Evolutionary conservation across 2,797 vertebrate species (phyloP).

Genomic region (Ceryle rudis): DNA sequence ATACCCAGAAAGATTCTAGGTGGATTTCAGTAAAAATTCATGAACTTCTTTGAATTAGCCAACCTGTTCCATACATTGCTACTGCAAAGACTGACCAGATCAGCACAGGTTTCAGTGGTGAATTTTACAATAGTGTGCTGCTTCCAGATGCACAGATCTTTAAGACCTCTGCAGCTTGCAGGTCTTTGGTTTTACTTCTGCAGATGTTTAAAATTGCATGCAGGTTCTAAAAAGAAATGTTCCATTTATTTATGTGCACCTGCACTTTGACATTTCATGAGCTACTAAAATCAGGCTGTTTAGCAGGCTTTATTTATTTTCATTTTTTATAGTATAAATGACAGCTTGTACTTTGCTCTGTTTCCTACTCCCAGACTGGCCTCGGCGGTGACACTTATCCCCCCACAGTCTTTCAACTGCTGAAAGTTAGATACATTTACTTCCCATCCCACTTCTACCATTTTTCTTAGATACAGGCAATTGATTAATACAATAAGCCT

Average conservation of each 20-base stretch:
- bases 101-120: not conserved
- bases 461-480: not conserved
- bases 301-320: not conserved
- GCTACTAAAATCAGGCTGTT: not conserved
- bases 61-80: not conserved
- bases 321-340: not conserved
- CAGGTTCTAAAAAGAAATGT: not conserved
- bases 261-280: conserved; percentile 3
- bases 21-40: not conserved
- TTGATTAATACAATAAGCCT: conserved; percentile 23
- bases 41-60: not conserved
- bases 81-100: not conserved
- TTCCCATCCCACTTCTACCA: not conserved
- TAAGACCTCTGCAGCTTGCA: not conserved
- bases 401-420: not conserved
- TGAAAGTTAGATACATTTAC: not conserved
- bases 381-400: not conserved
- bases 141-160: not conserved
- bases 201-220: conserved; percentile 17
- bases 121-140: not conserved
- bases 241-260: not conserved
- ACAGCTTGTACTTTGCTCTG: not conserved
- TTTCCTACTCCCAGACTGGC: not conserved
- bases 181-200: not conserved
- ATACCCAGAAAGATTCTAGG: not conserved